These are phyloP conservation scores for Mactromeris polynyma DNA, from an alignment of 2,888 invertebrate species.

Conservation along the genomic window DNA sequence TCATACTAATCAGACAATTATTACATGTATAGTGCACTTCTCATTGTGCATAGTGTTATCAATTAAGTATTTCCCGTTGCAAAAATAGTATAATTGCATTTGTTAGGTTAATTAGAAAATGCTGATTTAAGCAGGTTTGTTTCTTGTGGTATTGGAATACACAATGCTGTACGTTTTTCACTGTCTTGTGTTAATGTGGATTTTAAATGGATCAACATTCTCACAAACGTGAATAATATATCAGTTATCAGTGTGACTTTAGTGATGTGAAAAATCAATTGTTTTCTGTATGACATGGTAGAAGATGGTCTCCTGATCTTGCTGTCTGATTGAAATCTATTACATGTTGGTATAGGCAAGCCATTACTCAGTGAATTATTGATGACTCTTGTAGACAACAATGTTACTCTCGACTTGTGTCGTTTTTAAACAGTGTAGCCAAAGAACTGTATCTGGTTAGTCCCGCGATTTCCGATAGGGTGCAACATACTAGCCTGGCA, in stretches of 20 bases:
- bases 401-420: constrained; percentile 37
- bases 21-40: not conserved
- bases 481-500: constrained; percentile 50
- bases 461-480: constrained; percentile 49
- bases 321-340: constrained; percentile 70
- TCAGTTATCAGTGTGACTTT: constrained; percentile 52
- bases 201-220: constrained; percentile 45
- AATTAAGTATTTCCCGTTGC: not conserved
- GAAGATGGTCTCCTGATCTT: constrained; percentile 54
- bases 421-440: constrained; percentile 36
- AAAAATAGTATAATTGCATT: not conserved
- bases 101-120: not conserved
- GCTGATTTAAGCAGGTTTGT: constrained; percentile 11
- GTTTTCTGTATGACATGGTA: constrained; percentile 66
- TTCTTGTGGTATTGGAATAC: not conserved
- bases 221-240: constrained; percentile 48
- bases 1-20: not conserved
- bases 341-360: constrained; percentile 68
- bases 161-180: not conserved
- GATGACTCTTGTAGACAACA: constrained; percentile 55
- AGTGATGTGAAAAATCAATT: constrained; percentile 71
- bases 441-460: constrained; percentile 59
- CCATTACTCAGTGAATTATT: constrained; percentile 66
- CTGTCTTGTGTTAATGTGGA: constrained; percentile 21
- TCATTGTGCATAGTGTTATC: not conserved